A percentile compares a stretch with the other conserved stretches of the same genome.
These are phyloP conservation scores for Dermolepida albohirtum DNA, from an alignment of 2,888 invertebrate species.

Conservation along the genomic window DNA sequence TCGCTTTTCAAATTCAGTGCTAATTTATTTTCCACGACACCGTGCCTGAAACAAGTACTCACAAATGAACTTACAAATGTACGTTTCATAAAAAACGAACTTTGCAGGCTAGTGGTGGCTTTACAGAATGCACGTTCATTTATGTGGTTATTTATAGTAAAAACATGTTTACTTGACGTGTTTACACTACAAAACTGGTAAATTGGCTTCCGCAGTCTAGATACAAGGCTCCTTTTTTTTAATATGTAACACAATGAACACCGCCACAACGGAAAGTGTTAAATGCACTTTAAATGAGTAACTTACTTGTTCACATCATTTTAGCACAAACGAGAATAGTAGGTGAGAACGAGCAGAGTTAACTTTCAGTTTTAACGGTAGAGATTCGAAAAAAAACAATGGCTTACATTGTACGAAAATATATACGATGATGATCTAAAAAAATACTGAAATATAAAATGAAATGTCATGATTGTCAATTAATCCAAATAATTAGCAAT, in stretches of 20 bases:
- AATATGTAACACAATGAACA: neutral
- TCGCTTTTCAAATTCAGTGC: too few species aligned
- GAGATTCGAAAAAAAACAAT: neutral
- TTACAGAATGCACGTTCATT: too few species aligned
- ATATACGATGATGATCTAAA: too few species aligned
- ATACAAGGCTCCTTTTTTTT: neutral
- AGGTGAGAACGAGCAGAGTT: conserved; percentile 10
- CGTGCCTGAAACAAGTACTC: too few species aligned
- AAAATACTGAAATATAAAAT: too few species aligned
- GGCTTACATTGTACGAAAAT: too few species aligned
- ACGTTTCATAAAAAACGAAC: too few species aligned
- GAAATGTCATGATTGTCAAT: too few species aligned
- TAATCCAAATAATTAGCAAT: too few species aligned
- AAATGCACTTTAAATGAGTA: conserved; percentile 5
- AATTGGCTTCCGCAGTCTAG: conserved; percentile 1
- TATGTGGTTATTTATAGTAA: conserved; percentile 2
- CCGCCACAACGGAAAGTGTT: conserved; percentile 1
- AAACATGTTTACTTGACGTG: conserved; percentile 1
- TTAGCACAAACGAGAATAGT: conserved; percentile 15
- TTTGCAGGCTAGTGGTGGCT: too few species aligned
- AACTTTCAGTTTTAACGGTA: neutral
- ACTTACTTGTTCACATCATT: neutral
- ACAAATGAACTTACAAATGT: too few species aligned
- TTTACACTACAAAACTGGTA: conserved; percentile 14
- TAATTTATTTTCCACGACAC: too few species aligned